Base-by-base conservation (phyloP, 2,888 invertebrate genomes). In the Erannis defoliaria region DNA sequence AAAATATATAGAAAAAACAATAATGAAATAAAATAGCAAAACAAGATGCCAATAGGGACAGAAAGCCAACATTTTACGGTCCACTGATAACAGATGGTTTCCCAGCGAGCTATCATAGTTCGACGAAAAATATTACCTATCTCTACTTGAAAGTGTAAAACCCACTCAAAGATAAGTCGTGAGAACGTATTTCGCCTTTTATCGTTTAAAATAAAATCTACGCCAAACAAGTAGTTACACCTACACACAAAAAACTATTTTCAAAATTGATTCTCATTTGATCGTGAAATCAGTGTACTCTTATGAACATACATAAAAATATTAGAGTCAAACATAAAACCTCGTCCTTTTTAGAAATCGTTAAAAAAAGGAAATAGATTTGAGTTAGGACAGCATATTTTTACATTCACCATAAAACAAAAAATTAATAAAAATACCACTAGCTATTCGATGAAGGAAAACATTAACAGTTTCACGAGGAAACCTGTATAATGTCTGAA, bases 51-150 rank as follows among this genome's bases (percentile, higher is more conserved):
- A 59, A 46, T 53, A 48, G 40, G n/a, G 31, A 8, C 33, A 54
- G 54, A 59, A 48, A 33, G 33, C 10, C 42, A 46, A 21, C 31
- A 45, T 51, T 12, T 58, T 46, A 53, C 51, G 37, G 45, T 31
- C 46, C 58, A 21, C 45, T 53, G 59, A 59, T 59, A 59, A 59
- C 31, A 54, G 48, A 54, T 59, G 33, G 29, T 42, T 60, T 61
- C 55, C 55, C 55, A 55, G 19, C 29, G 8, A 19, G 42, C n/a
- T 61, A 55, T 49, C 60, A 38, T 1, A 18, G 49, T 35, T 49
- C 35, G 29, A 14, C n/a, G 35, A 14, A 35, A 37, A 49, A 60
- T 54, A 48, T 40, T 59, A 59, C 53, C 46, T 53, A 59, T 59
- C 46, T 53, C 38, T 33, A 37, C 9, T 46, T 19, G 19, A 50